Evolutionary conservation across 2,113 vertebrate species (phyloP).

Genomic region (Cyanoderma ruficeps): DNA sequence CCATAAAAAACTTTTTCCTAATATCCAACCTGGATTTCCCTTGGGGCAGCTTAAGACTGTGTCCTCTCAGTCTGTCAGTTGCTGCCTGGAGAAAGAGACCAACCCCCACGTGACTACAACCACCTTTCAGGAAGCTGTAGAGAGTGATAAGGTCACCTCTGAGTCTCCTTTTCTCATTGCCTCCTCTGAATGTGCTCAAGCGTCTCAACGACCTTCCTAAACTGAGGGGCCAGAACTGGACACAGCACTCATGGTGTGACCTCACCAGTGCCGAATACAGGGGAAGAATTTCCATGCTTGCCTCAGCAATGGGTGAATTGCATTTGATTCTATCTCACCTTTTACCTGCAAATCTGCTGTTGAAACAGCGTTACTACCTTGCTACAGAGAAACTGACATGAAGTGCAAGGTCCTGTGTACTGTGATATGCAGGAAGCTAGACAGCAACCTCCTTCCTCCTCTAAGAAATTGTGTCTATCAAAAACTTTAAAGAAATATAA

Average conservation of each 20-base stretch:
- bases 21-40: neutral
- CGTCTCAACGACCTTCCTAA: accelerated
- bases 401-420: neutral
- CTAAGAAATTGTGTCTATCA: neutral
- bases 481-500: neutral
- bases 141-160: neutral
- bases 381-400: neutral
- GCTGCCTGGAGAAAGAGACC: neutral
- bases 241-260: neutral
- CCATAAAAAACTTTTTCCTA: neutral
- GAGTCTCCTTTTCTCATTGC: neutral
- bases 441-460: neutral
- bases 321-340: neutral
- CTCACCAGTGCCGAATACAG: too few relatives aligned
- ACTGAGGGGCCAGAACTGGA: neutral
- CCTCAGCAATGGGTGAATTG: neutral
- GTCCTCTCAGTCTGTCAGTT: accelerated
- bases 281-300: neutral
- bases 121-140: accelerated
- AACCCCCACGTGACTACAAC: accelerated
- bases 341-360: neutral
- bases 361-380: neutral
- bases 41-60: accelerated
- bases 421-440: neutral
- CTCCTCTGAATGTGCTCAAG: accelerated